Evolutionary conservation across 1,140 invertebrate species (phyloP), one percentile per base, ranked within the genome.

Genomic region (Drosophila nebulosa): DNA sequence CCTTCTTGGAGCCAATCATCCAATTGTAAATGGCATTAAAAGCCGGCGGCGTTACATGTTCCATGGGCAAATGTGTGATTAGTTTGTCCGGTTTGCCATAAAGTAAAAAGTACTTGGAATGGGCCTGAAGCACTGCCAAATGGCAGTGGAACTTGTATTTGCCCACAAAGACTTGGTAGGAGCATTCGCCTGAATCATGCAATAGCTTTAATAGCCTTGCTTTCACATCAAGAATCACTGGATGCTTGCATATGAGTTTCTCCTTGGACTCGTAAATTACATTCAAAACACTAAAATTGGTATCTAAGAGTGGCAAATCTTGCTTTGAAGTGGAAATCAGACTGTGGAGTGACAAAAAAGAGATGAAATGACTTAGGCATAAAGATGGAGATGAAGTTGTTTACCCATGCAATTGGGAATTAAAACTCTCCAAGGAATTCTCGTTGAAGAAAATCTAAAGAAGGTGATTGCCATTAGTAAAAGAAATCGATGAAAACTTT

Each of bases 21-120:
- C 95, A 96, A 69, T 95, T 93, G 90, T 96, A 96, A 62, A 96
- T 94, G 24, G 93, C 93, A 12, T 93, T 92, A 78, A 96, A 96
- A 1, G 95, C 93, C 72, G 91, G 92, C 1, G 94, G 92, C 12
- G 93, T 93, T 3, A 95, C 93, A 64, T 81, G 51, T 1, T 86
- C 42, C 16, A 56, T 18, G 0, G 85, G 77, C 52, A 86, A 10
- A 4, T 65, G 56, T 1, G 74, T 53, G 0, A 58, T 21, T 1
- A 35, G 21, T 5, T 50, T 57, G 2, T 52, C 14, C n/a, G n/a
- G n/a, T 9, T 50, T 1, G 4, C 55, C 32, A 46, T 2, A 42
- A 16, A n/a, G 27, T 7, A 21, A 7, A 16, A 78, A 71, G 36
- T 67, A 64, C 4, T 50, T 39, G 0, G 74, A 70, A 52, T 78